Base-by-base conservation (phyloP, 1,140 invertebrate genomes). In the Lordiphosa stackelbergi region DNA sequence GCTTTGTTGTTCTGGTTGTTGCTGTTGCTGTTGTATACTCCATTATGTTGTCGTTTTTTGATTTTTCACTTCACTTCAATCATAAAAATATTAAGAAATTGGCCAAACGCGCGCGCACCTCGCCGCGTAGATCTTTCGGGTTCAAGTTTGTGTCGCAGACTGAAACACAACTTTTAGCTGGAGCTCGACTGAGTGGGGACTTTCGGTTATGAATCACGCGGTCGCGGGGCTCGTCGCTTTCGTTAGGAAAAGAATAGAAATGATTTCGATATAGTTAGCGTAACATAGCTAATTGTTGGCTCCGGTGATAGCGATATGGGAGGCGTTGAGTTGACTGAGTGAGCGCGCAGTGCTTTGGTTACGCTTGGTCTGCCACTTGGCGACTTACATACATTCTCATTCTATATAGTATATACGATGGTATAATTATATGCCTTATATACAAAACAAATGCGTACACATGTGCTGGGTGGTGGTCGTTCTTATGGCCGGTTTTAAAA, bases 131-230 rank as follows among this genome's bases (percentile, higher is more conserved):
- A 83, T 83, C 77, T 73, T 69, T 54, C 69, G 53, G 73, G 72
- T 75, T 83, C 69, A 68, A 59, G 78, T 69, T 72, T 69, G 54
- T 70, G 55, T 69, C 58, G 69, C 45, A 49, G 78, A 84, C 78
- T 84, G 77, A 81, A 68, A 47, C 28, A 55, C 66, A 62, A 52
- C 58, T 69, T 69, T 69, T 69, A 49, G 57, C 66, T 53, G 38
- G 38, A 24, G 42, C 28, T 35, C 38, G 56, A 28, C 38, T 48
- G 43, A 34, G 42, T 45, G 19, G 45, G 56, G 43, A 45, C 24
- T 58, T 64, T 35, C 10, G 35, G 48, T 64, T 53, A 68, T 68
- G 65, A 68, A 78, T 78, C 75, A 65, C 66, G 38, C 54, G 37
- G 53, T 1, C 3, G 66, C 24, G 22, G 42, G 42, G 42, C 42